Conservation (phyloP, 2,888 invertebrate genomes). For the Orthosia gothica region DNA sequence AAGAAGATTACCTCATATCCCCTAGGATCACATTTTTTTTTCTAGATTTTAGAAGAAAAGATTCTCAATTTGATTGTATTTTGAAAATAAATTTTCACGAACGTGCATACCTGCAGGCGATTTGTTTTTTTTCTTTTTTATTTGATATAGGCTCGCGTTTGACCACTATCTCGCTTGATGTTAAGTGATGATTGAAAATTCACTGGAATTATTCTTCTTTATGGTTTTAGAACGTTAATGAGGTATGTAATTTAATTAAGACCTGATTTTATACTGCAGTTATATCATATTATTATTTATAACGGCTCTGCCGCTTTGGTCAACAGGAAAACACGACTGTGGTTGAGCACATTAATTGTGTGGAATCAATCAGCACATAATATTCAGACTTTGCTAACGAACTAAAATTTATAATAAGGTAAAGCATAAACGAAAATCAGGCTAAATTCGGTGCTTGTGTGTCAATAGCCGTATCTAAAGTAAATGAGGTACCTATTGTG, state of each 20-base stretch:
- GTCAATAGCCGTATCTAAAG: too few relatives aligned
- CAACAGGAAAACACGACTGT: conserved; percentile 23
- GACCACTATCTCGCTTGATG: too few relatives aligned
- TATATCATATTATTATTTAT: neutral
- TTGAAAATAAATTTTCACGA: neutral
- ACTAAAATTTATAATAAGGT: neutral
- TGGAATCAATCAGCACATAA: conserved; percentile 6
- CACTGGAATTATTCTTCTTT: neutral
- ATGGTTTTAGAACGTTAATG: neutral
- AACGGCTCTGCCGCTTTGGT: neutral
- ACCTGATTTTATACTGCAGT: neutral
- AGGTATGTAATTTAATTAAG: neutral
- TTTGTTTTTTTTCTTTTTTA: too few relatives aligned
- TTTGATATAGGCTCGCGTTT: too few relatives aligned
- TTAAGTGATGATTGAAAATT: too few relatives aligned
- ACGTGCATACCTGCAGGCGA: neutral
- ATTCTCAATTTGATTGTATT: too few relatives aligned
- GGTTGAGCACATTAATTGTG: conserved; percentile 6
- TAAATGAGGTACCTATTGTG: neutral
- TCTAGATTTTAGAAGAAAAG: too few relatives aligned
- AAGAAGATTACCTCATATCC: too few relatives aligned
- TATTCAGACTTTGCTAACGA: neutral
- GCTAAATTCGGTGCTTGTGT: neutral
- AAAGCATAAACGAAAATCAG: neutral
- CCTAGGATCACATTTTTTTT: too few relatives aligned